phyloP scores from a whole-genome alignment of 1,140 invertebrate species.

The Contarinia nasturtii region DNA sequence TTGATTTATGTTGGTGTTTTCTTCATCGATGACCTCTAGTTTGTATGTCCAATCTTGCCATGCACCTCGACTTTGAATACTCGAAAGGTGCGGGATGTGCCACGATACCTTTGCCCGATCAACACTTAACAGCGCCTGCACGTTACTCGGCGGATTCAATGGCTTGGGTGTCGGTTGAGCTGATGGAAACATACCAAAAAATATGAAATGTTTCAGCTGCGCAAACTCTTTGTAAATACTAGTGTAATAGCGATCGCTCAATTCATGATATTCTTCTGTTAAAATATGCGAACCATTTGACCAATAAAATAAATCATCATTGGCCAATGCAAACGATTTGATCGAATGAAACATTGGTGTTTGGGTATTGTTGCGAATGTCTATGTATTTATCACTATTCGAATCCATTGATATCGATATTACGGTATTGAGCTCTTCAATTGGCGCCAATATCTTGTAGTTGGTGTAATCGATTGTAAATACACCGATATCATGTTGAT shows the following conservation, averaged over 20 bases:
- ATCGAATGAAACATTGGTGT: conserved; percentile 58
- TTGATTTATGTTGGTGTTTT: conserved; percentile 20
- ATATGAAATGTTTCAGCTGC: conserved; percentile 10
- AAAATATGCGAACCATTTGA: conserved; percentile 53
- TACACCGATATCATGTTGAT: conserved; percentile 41
- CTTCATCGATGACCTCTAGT: conserved; percentile 44
- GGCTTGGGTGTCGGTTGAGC: conserved; percentile 59
- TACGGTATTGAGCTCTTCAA: conserved; percentile 54
- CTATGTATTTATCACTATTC: conserved; percentile 45
- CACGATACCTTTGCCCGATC: conserved; percentile 57
- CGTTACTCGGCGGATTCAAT: conserved; percentile 48
- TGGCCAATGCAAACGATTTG: conserved; percentile 50
- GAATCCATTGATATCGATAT: conserved; percentile 59
- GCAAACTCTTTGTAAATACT: conserved; percentile 17
- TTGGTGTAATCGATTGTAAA: conserved; percentile 66
- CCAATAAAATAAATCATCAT: conserved; percentile 66
- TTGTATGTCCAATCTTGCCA: conserved; percentile 76
- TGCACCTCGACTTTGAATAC: conserved; percentile 59
- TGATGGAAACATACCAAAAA: background rate
- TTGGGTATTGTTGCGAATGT: conserved; percentile 55
- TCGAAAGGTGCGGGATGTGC: conserved; percentile 52
- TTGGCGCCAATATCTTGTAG: conserved; percentile 50
- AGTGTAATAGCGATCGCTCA: conserved; percentile 52
- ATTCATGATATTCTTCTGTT: conserved; percentile 48
- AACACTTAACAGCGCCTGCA: conserved; percentile 59